Percentiles rank a stretch among this genome's conserved stretches.
phyloP scores from a whole-genome alignment of 2,113 vertebrate species.

The Hemiscyllium ocellatum region DNA sequence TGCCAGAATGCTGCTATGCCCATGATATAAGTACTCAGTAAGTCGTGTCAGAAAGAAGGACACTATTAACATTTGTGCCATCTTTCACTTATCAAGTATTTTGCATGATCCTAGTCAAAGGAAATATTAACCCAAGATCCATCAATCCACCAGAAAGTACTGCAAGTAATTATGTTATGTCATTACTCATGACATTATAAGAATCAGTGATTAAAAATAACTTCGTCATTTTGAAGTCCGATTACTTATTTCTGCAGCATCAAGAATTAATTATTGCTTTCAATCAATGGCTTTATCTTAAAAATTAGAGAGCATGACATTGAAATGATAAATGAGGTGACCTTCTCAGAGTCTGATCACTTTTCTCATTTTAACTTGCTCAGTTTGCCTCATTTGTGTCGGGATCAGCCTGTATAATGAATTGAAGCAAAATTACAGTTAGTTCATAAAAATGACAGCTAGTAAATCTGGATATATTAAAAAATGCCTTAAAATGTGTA shows the following conservation, averaged over 20 bases:
- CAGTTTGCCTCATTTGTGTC: neutral
- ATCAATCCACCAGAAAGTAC: neutral
- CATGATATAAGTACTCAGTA: neutral
- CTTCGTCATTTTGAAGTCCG: conserved; percentile 27
- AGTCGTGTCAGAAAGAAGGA: neutral
- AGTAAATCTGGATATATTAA: neutral
- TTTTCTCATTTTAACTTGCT: conserved; percentile 2
- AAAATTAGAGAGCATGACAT: conserved; percentile 27
- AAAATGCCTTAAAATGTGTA: neutral
- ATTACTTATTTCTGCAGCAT: conserved; percentile 26
- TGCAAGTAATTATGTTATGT: conserved; percentile 3
- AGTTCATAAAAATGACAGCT: conserved; percentile 26
- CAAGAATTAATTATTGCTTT: conserved; percentile 35
- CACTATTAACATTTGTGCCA: conserved; percentile 6
- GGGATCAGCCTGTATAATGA: neutral
- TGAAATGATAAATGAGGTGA: conserved; percentile 32
- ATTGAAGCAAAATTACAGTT: conserved; percentile 17
- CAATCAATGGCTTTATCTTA: conserved; percentile 36
- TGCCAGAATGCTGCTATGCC: neutral
- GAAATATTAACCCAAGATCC: conserved; percentile 14
- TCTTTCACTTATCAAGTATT: neutral
- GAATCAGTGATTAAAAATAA: conserved; percentile 35
- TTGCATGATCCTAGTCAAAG: neutral
- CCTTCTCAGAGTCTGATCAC: conserved; percentile 21
- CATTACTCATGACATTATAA: conserved; percentile 12